Evolutionary conservation across 2,888 invertebrate species (phyloP).

Genomic region (Helobdella robusta): DNA sequence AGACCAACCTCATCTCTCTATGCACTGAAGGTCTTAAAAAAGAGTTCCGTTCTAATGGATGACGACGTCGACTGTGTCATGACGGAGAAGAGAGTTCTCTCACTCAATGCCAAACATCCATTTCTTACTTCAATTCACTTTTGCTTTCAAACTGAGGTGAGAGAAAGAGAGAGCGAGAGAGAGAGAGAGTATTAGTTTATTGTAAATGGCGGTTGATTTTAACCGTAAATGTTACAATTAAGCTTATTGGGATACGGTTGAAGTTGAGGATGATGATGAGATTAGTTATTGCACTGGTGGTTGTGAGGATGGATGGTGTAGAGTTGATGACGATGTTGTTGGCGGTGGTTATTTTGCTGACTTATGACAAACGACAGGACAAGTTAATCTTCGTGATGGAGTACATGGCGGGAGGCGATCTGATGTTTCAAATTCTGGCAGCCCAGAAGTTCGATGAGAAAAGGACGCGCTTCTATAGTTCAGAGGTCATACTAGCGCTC

Average conservation of each 20-base stretch:
- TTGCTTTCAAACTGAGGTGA: constrained; percentile 83
- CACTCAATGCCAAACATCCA: constrained; percentile 91
- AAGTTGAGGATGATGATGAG: too few relatives aligned
- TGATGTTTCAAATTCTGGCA: constrained; percentile 98
- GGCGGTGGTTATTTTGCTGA: too few relatives aligned
- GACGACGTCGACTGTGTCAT: constrained; percentile 98
- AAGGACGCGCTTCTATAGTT: constrained; percentile 89
- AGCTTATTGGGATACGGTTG: too few relatives aligned
- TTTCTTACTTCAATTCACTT: constrained; percentile 93
- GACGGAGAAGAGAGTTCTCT: constrained; percentile 92
- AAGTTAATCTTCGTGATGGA: constrained; percentile 98
- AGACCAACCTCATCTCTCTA: constrained; percentile 77
- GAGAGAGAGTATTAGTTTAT: too few relatives aligned
- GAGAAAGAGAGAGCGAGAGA: too few relatives aligned
- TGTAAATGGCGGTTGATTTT: too few relatives aligned
- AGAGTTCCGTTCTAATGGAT: constrained; percentile 93
- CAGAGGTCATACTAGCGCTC: constrained; percentile 91
- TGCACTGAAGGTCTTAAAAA: constrained; percentile 72
- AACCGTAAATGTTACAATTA: too few relatives aligned
- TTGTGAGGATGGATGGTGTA: too few relatives aligned
- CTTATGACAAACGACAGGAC: too few relatives aligned
- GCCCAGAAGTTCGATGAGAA: constrained; percentile 95
- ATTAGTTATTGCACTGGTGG: too few relatives aligned
- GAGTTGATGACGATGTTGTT: too few relatives aligned
- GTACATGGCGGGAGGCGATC: constrained; percentile 79